Evolutionary conservation across 2,113 vertebrate genomes (phyloP), one percentile per base, ranked within the genome.

Genomic region (Diglossa brunneiventris): DNA sequence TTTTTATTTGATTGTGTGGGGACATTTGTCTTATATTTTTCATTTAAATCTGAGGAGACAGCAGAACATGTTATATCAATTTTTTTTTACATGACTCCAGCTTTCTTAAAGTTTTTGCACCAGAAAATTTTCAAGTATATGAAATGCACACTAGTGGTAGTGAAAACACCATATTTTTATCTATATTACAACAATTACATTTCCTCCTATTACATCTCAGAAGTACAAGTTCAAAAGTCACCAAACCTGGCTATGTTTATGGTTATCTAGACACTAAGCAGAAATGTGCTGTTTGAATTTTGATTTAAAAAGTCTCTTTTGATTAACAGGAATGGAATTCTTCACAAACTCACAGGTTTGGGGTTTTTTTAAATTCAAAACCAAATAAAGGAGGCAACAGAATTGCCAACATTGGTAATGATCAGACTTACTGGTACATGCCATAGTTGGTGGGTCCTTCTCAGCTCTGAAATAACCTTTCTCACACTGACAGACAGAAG

Each of bases 381-480:
- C 37, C 15, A 85, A 90, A 79, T 5, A 61, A 41, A 66, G 3
- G 13, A 80, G 52, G 33, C 22, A 85, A 23, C 31, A 72, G 49
- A 94, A 77, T 1, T 95, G 24, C 55, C 95, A 89, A 46, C 46
- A 56, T 12, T 26, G 78, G 11, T 74, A 80, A 53, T 18, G 52
- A 80, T 89, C 50, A 96, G 68, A 98, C 99, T 99, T 98, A 99
- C 99, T 98, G 95, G 99, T 99, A 95, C 99, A 99, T 78, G 99
- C 99, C 99, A 99, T 99, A 22, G 98, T 99, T 52, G 99, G 98
- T 41, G 99, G 99, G 92, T 99, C 99, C 96, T 99, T 99, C 81
- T 98, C 98, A 49, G 99, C 98, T 90, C 99, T 97, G 98, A 98
- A 99, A 96, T 99, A 99, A 70, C 98, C 98, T 31, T 98, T 98